These are phyloP conservation scores for Teinopalpus imperialis DNA, from an alignment of 2,888 invertebrate genomes.

Conservation along the genomic window DNA sequence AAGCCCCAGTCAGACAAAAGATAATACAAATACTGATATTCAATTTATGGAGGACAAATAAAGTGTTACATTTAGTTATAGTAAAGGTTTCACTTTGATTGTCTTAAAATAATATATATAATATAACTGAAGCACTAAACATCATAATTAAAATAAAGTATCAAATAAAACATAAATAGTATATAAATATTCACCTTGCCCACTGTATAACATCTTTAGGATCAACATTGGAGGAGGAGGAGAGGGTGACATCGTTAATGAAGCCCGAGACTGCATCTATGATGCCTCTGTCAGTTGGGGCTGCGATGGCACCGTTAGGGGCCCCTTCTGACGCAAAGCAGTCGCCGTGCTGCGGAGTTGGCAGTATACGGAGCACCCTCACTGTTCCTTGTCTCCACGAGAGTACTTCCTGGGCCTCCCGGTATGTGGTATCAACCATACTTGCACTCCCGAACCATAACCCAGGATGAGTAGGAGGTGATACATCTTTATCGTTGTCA, in stretches of 20 bases:
- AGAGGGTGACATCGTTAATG: constrained; percentile 94
- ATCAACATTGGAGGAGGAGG: constrained; percentile 81
- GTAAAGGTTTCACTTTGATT: too few species aligned
- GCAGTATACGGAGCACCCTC: constrained; percentile 90
- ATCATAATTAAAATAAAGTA: too few species aligned
- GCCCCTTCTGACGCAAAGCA: constrained; percentile 85
- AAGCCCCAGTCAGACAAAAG: too few species aligned
- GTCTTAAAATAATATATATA: too few species aligned
- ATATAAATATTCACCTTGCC: constrained; percentile 88
- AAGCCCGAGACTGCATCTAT: constrained; percentile 98
- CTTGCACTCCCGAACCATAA: constrained; percentile 81
- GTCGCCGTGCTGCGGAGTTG: constrained; percentile 90
- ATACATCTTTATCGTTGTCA: constrained; percentile 86
- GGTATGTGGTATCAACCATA: constrained; percentile 92
- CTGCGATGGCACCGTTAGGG: constrained; percentile 92
- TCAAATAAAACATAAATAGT: too few species aligned
- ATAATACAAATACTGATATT: too few species aligned
- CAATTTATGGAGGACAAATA: too few species aligned
- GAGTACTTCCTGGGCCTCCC: constrained; percentile 97
- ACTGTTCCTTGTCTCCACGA: constrained; percentile 97
- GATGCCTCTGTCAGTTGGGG: constrained; percentile 94
- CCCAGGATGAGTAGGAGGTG: constrained; percentile 94
- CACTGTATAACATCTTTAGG: constrained; percentile 85
- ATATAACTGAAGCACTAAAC: too few species aligned
- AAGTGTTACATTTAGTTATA: too few species aligned